Percentiles rank a stretch among this genome's conserved stretches.
Conservation (phyloP, 2,797 vertebrate genomes). For the Pygocentrus nattereri region DNA sequence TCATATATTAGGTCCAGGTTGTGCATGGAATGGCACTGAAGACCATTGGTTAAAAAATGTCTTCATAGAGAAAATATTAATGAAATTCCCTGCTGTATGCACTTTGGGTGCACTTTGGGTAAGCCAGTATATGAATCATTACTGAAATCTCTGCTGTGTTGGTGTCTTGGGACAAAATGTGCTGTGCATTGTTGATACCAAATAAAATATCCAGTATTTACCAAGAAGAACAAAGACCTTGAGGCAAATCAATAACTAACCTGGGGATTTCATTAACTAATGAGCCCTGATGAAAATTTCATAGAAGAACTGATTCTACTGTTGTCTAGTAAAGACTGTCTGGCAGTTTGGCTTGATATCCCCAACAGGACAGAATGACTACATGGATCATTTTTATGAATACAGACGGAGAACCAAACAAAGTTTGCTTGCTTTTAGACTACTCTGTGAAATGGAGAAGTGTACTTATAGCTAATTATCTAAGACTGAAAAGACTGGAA, state of each 20-base stretch:
- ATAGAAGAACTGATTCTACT: conserved; percentile 66
- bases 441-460: conserved; percentile 30
- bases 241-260: conserved; percentile 75
- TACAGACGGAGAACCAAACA: conserved; percentile 22
- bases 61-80: conserved; percentile 28
- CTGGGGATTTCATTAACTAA: conserved; percentile 77
- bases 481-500: conserved; percentile 4
- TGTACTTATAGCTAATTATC: conserved; percentile 25
- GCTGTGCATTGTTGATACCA: conserved; percentile 63
- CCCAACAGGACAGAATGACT: not conserved
- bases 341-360: conserved; percentile 12
- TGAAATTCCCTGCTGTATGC: conserved; percentile 50
- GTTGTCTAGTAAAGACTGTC: conserved; percentile 50
- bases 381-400: conserved; percentile 18
- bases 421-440: conserved; percentile 36
- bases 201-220: conserved; percentile 70
- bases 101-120: conserved; percentile 46
- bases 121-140: conserved; percentile 36
- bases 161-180: conserved; percentile 45
- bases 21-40: not conserved
- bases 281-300: conserved; percentile 72
- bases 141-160: conserved; percentile 22
- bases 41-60: not conserved
- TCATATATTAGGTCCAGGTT: not conserved
- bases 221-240: conserved; percentile 71